Evolutionary conservation across 2,888 invertebrate genomes (phyloP).

Genomic region (Drosophila anomalipes): DNA sequence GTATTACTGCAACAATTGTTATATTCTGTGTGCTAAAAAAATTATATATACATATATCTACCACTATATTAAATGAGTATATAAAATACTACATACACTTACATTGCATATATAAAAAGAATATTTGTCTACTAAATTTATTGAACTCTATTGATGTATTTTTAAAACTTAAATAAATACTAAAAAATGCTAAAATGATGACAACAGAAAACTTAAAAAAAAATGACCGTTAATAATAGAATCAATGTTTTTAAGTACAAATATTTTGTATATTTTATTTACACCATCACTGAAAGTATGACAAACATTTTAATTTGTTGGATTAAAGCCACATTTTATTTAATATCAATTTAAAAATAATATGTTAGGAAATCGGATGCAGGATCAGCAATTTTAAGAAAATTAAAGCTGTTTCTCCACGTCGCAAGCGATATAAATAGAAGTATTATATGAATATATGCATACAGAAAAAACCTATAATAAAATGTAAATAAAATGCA

Average conservation of each 20-base stretch:
- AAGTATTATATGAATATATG: conserved; percentile 43
- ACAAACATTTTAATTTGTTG: conserved; percentile 27
- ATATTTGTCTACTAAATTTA: conserved; percentile 60
- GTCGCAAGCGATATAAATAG: conserved; percentile 20
- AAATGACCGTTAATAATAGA: conserved; percentile 31
- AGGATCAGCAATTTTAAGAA: conserved; percentile 52
- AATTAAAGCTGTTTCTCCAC: conserved; percentile 38
- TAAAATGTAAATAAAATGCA: conserved; percentile 69
- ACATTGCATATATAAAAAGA: conserved; percentile 19
- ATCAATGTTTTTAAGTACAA: conserved; percentile 27
- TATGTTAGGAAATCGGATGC: conserved; percentile 31
- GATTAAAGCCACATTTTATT: conserved; percentile 19
- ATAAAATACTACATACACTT: conserved; percentile 27
- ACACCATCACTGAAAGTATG: conserved; percentile 82
- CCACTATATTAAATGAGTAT: neutral
- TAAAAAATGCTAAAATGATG: conserved; percentile 14
- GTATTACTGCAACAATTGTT: conserved; percentile 75
- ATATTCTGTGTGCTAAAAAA: conserved; percentile 71
- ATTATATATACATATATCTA: neutral
- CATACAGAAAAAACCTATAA: conserved; percentile 45
- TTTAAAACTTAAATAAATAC: conserved; percentile 24
- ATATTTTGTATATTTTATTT: conserved; percentile 75
- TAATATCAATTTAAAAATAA: conserved; percentile 21
- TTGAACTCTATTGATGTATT: conserved; percentile 65
- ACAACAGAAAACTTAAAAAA: conserved; percentile 7